These are phyloP conservation scores for Phrynocephalus vlangalii DNA, from an alignment of 2,797 vertebrate genomes.

Conservation along the genomic window DNA sequence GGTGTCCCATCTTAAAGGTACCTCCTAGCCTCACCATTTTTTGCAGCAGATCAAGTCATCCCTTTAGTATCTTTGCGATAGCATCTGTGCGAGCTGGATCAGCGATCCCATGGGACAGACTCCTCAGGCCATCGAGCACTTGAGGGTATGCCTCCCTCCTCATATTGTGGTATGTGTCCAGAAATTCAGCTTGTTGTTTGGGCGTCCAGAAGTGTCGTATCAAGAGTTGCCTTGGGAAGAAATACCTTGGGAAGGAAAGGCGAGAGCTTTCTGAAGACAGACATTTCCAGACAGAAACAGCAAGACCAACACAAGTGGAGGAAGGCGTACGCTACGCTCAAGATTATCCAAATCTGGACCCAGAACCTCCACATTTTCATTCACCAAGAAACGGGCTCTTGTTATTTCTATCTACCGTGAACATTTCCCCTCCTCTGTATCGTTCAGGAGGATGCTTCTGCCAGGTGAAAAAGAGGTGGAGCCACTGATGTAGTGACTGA, in stretches of 20 bases:
- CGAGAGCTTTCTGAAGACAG: slow-evolving; percentile 38
- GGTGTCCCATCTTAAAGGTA: too few species aligned
- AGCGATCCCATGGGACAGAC: slow-evolving; percentile 61
- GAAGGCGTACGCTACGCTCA: background rate
- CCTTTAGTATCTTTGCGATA: too few species aligned
- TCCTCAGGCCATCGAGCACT: slow-evolving; percentile 78
- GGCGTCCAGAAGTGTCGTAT: slow-evolving; percentile 93
- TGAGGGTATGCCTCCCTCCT: slow-evolving; percentile 75
- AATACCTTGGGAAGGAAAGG: slow-evolving; percentile 82
- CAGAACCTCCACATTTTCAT: background rate
- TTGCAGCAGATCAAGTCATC: slow-evolving; percentile 81
- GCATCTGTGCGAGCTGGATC: slow-evolving; percentile 77
- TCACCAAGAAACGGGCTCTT: background rate
- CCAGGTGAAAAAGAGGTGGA: background rate
- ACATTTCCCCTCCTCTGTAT: background rate
- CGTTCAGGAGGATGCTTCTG: too few species aligned
- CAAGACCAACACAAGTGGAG: background rate
- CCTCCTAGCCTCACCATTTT: too few species aligned
- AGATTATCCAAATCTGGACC: background rate
- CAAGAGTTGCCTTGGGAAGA: slow-evolving; percentile 92
- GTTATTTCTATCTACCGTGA: background rate
- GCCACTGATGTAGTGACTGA: background rate
- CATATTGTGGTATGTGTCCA: slow-evolving; percentile 80
- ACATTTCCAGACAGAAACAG: background rate
- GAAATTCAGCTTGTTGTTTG: slow-evolving; percentile 85